Evolutionary conservation across 2,113 vertebrate species (phyloP).

Genomic region (Pluvianellus socialis): DNA sequence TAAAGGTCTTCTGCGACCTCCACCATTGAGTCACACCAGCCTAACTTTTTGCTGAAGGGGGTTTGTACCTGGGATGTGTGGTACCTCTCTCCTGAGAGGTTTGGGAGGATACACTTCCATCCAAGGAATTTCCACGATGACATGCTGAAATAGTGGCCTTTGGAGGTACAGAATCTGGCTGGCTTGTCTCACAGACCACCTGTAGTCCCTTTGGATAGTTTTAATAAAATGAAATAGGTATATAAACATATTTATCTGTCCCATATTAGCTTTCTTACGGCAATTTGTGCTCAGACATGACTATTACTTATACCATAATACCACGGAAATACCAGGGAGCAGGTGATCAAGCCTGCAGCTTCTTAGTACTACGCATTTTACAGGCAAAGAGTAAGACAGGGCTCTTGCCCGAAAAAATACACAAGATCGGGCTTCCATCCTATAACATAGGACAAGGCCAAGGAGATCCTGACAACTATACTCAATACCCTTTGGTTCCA

Average conservation of each 20-base stretch:
- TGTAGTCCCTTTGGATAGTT: slow-evolving; percentile 82
- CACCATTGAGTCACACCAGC: not conserved
- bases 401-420: not conserved
- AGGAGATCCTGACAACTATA: not conserved
- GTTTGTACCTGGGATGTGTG: slow-evolving; percentile 86
- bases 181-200: slow-evolving; percentile 89
- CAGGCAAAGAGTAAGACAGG: not conserved
- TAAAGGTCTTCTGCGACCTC: not conserved
- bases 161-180: slow-evolving; percentile 82
- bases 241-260: not conserved
- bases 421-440: not conserved
- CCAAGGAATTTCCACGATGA: slow-evolving; percentile 91
- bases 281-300: not conserved
- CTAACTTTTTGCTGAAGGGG: not conserved
- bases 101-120: slow-evolving; percentile 89
- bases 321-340: not conserved
- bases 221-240: not conserved
- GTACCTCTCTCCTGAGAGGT: slow-evolving; percentile 80
- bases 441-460: not conserved
- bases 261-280: not conserved
- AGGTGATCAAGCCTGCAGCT: not conserved
- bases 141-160: slow-evolving; percentile 84
- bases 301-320: not conserved
- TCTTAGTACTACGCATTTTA: not conserved
- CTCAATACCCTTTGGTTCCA: not conserved